Conservation (phyloP, 2,888 invertebrate species). For the Apamea sordens region DNA sequence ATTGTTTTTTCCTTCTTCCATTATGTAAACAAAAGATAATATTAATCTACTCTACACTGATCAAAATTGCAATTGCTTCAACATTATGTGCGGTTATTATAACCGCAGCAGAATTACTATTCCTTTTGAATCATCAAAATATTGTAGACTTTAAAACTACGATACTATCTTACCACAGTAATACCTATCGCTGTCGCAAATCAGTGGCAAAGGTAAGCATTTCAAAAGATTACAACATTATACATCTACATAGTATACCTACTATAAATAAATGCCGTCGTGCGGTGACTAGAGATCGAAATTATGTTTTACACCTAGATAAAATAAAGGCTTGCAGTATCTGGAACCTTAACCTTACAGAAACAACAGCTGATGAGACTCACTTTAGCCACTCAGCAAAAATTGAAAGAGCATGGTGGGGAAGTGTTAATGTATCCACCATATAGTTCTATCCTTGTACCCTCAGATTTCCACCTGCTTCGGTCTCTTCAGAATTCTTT, state of each 20-base stretch:
- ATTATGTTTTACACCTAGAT: background rate
- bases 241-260: background rate
- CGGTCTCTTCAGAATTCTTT: background rate
- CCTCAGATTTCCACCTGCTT: background rate
- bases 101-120: background rate
- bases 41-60: background rate
- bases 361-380: too few relatives aligned
- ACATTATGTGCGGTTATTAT: background rate
- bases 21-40: background rate
- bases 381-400: background rate
- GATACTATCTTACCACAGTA: background rate
- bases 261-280: background rate
- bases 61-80: background rate
- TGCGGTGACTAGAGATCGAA: background rate
- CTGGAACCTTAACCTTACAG: background rate
- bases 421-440: background rate
- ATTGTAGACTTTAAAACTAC: background rate
- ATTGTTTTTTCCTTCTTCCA: background rate
- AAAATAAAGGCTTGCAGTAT: background rate
- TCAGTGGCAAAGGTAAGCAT: background rate
- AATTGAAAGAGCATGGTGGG: background rate
- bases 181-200: background rate
- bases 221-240: slow-evolving; percentile 28
- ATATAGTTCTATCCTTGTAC: background rate
- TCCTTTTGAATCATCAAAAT: background rate